Evolutionary conservation across 2,888 invertebrate species (phyloP).

Genomic region (Heliconius charithonia): DNA sequence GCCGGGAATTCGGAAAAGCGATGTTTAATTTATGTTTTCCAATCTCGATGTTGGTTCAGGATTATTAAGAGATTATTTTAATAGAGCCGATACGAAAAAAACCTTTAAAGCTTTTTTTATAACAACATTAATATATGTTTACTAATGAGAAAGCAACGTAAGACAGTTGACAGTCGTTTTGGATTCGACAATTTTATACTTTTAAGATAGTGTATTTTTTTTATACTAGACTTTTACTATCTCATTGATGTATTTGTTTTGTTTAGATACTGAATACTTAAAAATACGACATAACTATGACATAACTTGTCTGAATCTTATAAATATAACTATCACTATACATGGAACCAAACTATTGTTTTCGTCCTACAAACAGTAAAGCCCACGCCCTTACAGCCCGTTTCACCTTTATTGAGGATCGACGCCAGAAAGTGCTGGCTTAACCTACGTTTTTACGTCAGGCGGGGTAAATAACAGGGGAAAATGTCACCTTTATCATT

Average conservation of each 20-base stretch:
- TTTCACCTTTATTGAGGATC: slow-evolving; percentile 41
- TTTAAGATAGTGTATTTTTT: too few relatives aligned
- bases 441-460: slow-evolving; percentile 31
- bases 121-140: not conserved
- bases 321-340: not conserved
- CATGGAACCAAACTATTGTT: slow-evolving; percentile 33
- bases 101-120: not conserved
- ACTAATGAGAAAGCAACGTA: not conserved
- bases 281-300: not conserved
- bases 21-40: slow-evolving; percentile 7
- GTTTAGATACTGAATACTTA: not conserved
- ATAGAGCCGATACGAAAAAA: not conserved
- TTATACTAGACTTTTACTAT: not conserved
- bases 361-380: slow-evolving; percentile 33
- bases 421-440: slow-evolving; percentile 37
- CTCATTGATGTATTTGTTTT: not conserved
- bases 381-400: slow-evolving; percentile 33
- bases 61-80: slow-evolving; percentile 9
- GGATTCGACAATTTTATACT: too few relatives aligned
- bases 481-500: slow-evolving; percentile 30
- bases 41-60: not conserved
- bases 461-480: slow-evolving; percentile 31
- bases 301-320: not conserved
- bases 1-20: not conserved
- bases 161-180: too few relatives aligned